Percentiles rank a stretch among this genome's conserved stretches.
These are phyloP conservation scores for Thereuonema tuberculata DNA, from an alignment of 1,140 invertebrate genomes.

Conservation along the genomic window DNA sequence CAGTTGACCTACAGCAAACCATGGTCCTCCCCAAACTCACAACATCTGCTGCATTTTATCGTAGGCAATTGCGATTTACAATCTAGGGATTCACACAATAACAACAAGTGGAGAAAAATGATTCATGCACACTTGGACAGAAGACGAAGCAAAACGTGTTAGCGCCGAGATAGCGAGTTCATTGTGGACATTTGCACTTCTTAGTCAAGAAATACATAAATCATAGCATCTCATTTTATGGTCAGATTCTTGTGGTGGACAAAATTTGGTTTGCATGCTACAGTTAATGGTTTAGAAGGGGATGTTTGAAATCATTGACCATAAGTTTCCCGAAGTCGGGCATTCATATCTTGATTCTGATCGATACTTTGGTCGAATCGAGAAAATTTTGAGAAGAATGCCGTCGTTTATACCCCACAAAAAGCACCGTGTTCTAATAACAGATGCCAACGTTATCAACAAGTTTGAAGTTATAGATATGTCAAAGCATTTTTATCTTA, in stretches of 20 bases:
- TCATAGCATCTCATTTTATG: constrained; percentile 23
- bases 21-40: constrained; percentile 24
- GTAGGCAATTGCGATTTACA: constrained; percentile 29
- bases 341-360: constrained; percentile 1
- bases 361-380: neutral
- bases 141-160: constrained; percentile 23
- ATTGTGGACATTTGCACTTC: constrained; percentile 19
- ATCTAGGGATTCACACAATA: constrained; percentile 27
- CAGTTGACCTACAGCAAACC: constrained; percentile 26
- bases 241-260: constrained; percentile 26
- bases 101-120: constrained; percentile 17
- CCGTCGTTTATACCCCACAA: neutral
- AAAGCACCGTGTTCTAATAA: neutral
- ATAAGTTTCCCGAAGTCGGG: constrained; percentile 22
- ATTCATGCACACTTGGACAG: constrained; percentile 23
- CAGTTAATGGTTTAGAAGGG: constrained; percentile 3
- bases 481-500: neutral
- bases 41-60: constrained; percentile 26
- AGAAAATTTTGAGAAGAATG: neutral
- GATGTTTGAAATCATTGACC: constrained; percentile 19
- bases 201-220: constrained; percentile 8
- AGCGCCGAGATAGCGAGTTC: constrained; percentile 25
- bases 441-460: too few relatives aligned
- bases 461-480: neutral
- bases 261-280: constrained; percentile 22